These are phyloP conservation scores for Drosophila mettleri DNA, from an alignment of 2,888 invertebrate species.

Conservation along the genomic window DNA sequence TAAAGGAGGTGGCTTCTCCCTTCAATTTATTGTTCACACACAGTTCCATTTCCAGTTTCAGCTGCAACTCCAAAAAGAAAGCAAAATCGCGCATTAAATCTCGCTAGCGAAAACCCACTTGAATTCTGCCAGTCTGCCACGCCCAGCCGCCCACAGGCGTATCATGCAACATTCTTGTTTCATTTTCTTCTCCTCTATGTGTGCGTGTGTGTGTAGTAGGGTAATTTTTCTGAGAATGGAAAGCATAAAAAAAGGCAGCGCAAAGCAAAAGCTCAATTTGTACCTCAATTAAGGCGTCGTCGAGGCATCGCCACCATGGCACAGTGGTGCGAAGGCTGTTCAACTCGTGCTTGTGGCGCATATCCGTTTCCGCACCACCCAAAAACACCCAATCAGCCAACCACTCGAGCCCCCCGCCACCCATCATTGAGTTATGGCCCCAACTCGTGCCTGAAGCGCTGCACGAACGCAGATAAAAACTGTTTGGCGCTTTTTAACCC, in stretches of 20 bases:
- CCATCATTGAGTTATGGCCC: slow-evolving; percentile 69
- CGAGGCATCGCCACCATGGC: slow-evolving; percentile 60
- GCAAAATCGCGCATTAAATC: slow-evolving; percentile 67
- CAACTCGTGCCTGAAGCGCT: slow-evolving; percentile 68
- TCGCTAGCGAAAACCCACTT: slow-evolving; percentile 55
- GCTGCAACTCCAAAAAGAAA: slow-evolving; percentile 16
- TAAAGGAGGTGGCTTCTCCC: slow-evolving; percentile 19
- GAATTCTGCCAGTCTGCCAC: slow-evolving; percentile 31
- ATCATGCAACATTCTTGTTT: slow-evolving; percentile 14
- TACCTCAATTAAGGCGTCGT: slow-evolving; percentile 82
- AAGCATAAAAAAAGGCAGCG: slow-evolving; percentile 20
- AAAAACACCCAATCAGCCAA: not conserved
- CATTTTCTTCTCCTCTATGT: slow-evolving; percentile 11
- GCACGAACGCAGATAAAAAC: slow-evolving; percentile 79
- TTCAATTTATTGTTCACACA: slow-evolving; percentile 54
- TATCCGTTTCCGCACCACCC: slow-evolving; percentile 66
- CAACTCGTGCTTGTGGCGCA: slow-evolving; percentile 71
- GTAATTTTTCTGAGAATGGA: slow-evolving; percentile 50
- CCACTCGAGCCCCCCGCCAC: not conserved
- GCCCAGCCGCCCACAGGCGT: slow-evolving; percentile 18
- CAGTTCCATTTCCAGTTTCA: slow-evolving; percentile 18
- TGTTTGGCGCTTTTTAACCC: slow-evolving; percentile 59
- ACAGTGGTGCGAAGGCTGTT: slow-evolving; percentile 69
- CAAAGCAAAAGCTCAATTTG: slow-evolving; percentile 78
- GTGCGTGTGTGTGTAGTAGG: slow-evolving; percentile 24